These are phyloP conservation scores for Stigmatopora argus DNA, from an alignment of 2,113 vertebrate genomes.

Conservation along the genomic window DNA sequence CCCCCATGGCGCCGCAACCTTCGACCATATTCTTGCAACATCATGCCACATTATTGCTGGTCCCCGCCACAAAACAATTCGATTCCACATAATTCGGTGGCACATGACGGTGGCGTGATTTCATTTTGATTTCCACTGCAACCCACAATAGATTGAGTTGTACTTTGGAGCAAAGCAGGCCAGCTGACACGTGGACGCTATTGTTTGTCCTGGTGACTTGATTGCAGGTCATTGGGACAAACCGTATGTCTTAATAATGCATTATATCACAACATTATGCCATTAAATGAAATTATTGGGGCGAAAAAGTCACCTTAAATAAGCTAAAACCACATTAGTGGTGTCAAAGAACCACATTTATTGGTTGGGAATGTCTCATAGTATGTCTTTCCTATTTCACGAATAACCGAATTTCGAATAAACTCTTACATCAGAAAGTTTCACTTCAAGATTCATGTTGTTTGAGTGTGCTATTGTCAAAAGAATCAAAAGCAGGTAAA, in stretches of 20 bases:
- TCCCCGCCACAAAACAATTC: slow-evolving; percentile 49
- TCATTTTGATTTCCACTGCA: slow-evolving; percentile 14
- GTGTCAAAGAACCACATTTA: too few species aligned
- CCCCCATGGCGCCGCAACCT: slow-evolving; percentile 21
- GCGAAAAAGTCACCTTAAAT: too few species aligned
- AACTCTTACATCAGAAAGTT: too few species aligned
- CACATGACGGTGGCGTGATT: slow-evolving; percentile 28
- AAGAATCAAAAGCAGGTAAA: too few species aligned
- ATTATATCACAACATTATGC: too few species aligned
- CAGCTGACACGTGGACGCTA: background rate
- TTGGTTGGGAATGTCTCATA: too few species aligned
- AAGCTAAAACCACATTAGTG: too few species aligned
- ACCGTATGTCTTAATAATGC: background rate
- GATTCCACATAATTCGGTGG: slow-evolving; percentile 36
- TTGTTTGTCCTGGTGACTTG: background rate
- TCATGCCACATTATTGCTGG: slow-evolving; percentile 53
- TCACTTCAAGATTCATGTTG: too few species aligned
- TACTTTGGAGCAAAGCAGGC: background rate
- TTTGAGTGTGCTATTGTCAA: too few species aligned
- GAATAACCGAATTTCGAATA: too few species aligned
- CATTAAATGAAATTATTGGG: too few species aligned
- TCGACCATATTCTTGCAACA: slow-evolving; percentile 35
- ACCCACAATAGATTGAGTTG: background rate
- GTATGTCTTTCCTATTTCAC: too few species aligned
- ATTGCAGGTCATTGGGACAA: background rate